Evolutionary conservation across 2,113 vertebrate genomes (phyloP), one percentile per base, ranked within the genome.

Genomic region (Heteronetta atricapilla): DNA sequence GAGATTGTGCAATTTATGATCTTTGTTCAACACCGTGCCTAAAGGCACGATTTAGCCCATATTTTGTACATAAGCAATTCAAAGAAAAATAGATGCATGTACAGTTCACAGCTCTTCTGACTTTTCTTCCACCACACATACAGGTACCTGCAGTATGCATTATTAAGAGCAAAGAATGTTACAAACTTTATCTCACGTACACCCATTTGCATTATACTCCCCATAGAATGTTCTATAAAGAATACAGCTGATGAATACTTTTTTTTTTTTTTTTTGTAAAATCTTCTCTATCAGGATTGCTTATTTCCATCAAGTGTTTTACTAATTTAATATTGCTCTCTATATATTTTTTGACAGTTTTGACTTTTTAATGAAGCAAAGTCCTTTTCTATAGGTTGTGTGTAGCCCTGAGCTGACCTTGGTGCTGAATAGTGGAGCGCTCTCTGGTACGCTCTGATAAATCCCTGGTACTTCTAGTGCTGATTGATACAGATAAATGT

Each of bases 391-490:
- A 2, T 2, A 9, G 36, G 77, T 17, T 44, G 31, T 15, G 38
- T 53, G 5, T 1, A 26, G 68, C 19, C 53, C 64, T 85, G 86
- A 36, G 25, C 95, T 95, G 96, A 56, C 88, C 96, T 62, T 95
- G 97, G 93, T 95, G 82, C 96, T 94, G 88, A 91, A 53, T 0
- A 0, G 0, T 3, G 68, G 8, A 5, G 7, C 8, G 40, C 10
- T 36, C 34, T 26, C 52, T n/a, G 36, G 2, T 6, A 5, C 7
- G 0, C 14, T 0, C 13, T 10, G 3, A 7, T 31, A 3, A 26
- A 2, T 50, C 68, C 10, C 72, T 8, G 59, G 9, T 44, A 4
- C 34, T 55, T 55, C 44, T 20, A 18, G 38, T 8, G 29, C 0
- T 44, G 68, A 81, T 69, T 74, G 85, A 70, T 80, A 18, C 48